A percentile compares a stretch with the other conserved stretches of the same genome.
These are phyloP conservation scores for Corella eumyota DNA, from an alignment of 23 tunicate genomes.

Conservation along the genomic window DNA sequence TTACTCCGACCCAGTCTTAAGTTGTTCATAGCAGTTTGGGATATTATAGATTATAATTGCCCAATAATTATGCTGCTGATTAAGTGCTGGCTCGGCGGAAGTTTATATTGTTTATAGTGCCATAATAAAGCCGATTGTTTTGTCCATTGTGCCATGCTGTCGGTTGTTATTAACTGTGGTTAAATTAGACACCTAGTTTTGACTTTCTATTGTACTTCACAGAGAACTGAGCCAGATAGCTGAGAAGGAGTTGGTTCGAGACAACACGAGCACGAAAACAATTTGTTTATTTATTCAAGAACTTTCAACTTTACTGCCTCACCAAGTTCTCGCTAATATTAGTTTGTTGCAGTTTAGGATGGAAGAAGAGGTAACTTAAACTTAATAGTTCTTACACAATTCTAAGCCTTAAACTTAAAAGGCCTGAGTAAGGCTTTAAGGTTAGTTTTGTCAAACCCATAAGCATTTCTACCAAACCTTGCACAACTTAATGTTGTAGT, in stretches of 20 bases:
- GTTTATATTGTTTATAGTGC: too few species aligned
- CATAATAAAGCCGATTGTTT: too few species aligned
- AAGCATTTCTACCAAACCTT: too few species aligned
- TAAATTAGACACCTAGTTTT: not conserved
- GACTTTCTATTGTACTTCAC: not conserved
- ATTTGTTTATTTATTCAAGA: conserved; percentile 58
- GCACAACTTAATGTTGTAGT: not conserved
- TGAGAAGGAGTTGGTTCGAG: conserved; percentile 62
- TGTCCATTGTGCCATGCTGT: too few species aligned
- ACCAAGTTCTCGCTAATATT: conserved; percentile 38
- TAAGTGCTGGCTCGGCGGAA: too few species aligned
- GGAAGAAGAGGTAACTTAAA: conserved; percentile 53
- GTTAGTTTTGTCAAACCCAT: too few species aligned
- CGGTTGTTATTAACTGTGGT: too few species aligned
- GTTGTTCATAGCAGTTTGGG: too few species aligned
- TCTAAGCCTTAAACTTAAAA: not conserved
- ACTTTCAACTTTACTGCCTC: conserved; percentile 29
- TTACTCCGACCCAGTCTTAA: too few species aligned
- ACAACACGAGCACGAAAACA: conserved; percentile 45
- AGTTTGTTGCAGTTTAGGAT: conserved; percentile 37
- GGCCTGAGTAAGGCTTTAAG: too few species aligned
- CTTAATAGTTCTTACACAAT: not conserved
- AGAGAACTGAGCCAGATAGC: conserved; percentile 72
- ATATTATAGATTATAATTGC: too few species aligned
- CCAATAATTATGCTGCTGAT: too few species aligned